phyloP scores from a whole-genome alignment of 1,140 invertebrate species.

The Sitodiplosis mosellana region DNA sequence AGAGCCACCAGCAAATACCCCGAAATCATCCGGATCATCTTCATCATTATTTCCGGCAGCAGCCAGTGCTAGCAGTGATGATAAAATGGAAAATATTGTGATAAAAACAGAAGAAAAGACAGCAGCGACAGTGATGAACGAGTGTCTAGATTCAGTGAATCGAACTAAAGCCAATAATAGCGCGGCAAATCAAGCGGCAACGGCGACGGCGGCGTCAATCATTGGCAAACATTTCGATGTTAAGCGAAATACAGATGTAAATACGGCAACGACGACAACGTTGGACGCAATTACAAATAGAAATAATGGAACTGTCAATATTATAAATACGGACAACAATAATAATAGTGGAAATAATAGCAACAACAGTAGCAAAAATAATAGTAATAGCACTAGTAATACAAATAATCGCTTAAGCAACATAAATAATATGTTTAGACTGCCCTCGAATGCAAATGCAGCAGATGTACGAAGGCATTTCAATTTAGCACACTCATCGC shows the following conservation, averaged over 20 bases:
- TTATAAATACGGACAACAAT: neutral
- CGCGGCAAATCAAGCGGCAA: too few species aligned
- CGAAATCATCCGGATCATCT: too few species aligned
- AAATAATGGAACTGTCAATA: slow-evolving; percentile 20
- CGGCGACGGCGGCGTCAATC: slow-evolving; percentile 9
- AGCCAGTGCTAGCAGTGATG: slow-evolving; percentile 5
- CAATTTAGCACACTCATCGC: too few species aligned
- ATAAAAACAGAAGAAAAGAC: slow-evolving; percentile 1
- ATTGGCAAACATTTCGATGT: too few species aligned
- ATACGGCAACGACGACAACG: neutral
- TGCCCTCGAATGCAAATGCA: too few species aligned
- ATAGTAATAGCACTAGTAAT: neutral
- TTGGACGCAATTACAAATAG: slow-evolving; percentile 6
- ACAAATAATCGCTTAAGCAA: neutral
- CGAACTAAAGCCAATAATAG: too few species aligned
- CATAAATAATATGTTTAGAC: neutral
- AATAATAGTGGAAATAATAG: slow-evolving; percentile 5
- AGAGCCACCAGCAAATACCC: neutral
- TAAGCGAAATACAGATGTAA: neutral
- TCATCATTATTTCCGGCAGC: slow-evolving; percentile 13
- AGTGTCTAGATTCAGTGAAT: neutral
- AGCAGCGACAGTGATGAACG: neutral
- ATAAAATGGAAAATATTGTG: neutral
- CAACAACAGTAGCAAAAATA: slow-evolving; percentile 7
- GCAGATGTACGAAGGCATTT: too few species aligned